A percentile compares a stretch with the other conserved stretches of the same genome.
These are phyloP conservation scores for Ia io DNA, from an alignment of 2,113 vertebrate genomes.

Conservation along the genomic window DNA sequence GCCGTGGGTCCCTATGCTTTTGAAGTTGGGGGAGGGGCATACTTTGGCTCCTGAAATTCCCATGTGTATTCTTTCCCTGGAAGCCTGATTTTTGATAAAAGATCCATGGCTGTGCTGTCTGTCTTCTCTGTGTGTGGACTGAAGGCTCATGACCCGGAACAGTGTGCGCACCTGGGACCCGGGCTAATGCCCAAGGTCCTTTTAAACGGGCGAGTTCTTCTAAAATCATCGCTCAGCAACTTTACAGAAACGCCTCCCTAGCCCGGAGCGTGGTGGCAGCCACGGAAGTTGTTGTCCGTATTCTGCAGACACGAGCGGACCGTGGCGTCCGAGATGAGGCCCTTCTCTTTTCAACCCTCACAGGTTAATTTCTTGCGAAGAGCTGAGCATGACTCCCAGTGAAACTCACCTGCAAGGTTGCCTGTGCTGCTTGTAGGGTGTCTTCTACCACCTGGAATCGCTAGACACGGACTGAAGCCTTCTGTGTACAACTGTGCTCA, in stretches of 20 bases:
- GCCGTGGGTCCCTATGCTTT: not conserved
- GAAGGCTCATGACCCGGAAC: not conserved
- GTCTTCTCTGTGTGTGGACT: not conserved
- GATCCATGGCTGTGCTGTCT: too few species aligned
- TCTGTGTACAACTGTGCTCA: not conserved
- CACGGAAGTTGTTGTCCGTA: not conserved
- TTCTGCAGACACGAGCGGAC: not conserved
- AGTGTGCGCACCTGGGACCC: not conserved
- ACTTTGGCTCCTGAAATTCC: not conserved
- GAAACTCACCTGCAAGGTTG: not conserved
- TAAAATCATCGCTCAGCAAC: not conserved
- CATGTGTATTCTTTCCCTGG: too few species aligned
- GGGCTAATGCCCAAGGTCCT: not conserved
- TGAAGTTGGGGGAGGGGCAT: not conserved
- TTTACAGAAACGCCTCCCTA: not conserved
- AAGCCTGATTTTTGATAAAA: not conserved
- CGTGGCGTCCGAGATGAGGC: not conserved
- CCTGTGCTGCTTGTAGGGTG: not conserved
- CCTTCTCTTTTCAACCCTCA: not conserved
- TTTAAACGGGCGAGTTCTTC: not conserved
- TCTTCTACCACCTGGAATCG: not conserved
- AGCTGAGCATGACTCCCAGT: not conserved
- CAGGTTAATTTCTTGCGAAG: not conserved
- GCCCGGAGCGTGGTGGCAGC: not conserved
- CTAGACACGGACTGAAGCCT: not conserved